Evolutionary conservation across 2,113 vertebrate species (phyloP), one percentile per base, ranked within the genome.

Genomic region (Triplophysa siluroides): DNA sequence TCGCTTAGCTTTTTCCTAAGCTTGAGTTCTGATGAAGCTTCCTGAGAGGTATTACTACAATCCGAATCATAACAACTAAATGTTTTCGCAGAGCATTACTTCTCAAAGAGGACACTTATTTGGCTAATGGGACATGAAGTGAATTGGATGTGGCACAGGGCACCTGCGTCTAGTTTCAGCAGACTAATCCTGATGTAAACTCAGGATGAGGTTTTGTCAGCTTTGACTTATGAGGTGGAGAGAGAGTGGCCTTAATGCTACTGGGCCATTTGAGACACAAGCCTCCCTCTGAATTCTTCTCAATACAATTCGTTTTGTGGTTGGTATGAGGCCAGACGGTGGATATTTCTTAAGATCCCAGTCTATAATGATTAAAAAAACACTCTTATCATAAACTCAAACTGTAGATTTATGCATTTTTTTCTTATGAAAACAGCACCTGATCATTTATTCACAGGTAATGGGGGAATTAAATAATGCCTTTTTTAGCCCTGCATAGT

Each of bases 161-260:
- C 80, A 78, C 83, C 83, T 78, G 81, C 76, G 67, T 88, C 64
- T 75, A 88, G 84, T 88, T 83, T 84, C 82, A 85, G 87, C 80
- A 82, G 84, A 85, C 85, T 89, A 87, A 89, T 66, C 88, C 85
- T 84, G 87, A 89, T 89, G 87, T 90, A 87, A 90, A 88, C 83
- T 84, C 43, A 83, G 86, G 88, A 92, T 90, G 88, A 91, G 85
- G 86, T 82, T 85, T 77, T 89, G 88, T 90, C 90, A 88, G 77
- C 82, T 90, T 58, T 87, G 90, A 93, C 88, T 82, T 88, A 91
- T 87, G 89, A 89, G 72, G 87, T 88, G 83, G 45, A 69, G 83
- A 86, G 81, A 85, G 86, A 86, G 81, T 41, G 13, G 54, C 52
- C 52, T 45, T 81, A 89, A 69, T 71, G 83, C 85, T 88, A 75